These are phyloP conservation scores for Chromobotia macracanthus DNA, from an alignment of 2,797 vertebrate genomes.

Conservation along the genomic window DNA sequence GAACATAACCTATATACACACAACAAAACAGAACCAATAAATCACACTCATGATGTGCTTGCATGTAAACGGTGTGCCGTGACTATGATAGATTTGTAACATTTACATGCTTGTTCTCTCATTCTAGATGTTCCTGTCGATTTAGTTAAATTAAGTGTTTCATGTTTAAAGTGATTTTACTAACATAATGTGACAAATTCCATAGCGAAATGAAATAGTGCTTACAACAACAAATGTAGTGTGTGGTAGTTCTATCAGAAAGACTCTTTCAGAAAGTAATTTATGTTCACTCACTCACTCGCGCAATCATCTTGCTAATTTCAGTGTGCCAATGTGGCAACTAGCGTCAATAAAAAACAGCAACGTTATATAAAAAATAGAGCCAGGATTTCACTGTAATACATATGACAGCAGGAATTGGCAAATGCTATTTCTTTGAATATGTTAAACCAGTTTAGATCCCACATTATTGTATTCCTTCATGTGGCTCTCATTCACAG, in stretches of 20 bases:
- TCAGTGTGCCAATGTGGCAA: background rate
- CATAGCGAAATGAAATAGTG: background rate
- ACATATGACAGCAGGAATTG: no score
- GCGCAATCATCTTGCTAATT: background rate
- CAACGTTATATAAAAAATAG: background rate
- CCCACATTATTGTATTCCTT: background rate
- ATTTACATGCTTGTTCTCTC: background rate
- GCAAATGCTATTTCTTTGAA: background rate
- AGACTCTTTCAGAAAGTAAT: no score
- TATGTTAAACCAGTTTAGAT: background rate
- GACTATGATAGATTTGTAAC: slow-evolving; percentile 3
- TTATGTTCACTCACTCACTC: background rate
- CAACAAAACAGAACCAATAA: slow-evolving; percentile 41
- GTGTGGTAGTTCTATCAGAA: background rate
- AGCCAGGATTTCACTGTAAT: background rate
- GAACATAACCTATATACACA: slow-evolving; percentile 24
- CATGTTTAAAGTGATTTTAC: slow-evolving; percentile 4
- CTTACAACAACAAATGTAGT: background rate
- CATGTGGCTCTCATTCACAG: background rate
- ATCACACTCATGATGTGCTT: slow-evolving; percentile 18
- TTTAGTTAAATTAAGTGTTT: background rate
- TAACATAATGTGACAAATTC: background rate
- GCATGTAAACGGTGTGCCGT: slow-evolving; percentile 4
- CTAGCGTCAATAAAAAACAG: background rate
- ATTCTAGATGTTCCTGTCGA: background rate